Evolutionary conservation across 2,797 vertebrate species (phyloP), one percentile per base, ranked within the genome.

Genomic region (Arctocebus calabarensis): DNA sequence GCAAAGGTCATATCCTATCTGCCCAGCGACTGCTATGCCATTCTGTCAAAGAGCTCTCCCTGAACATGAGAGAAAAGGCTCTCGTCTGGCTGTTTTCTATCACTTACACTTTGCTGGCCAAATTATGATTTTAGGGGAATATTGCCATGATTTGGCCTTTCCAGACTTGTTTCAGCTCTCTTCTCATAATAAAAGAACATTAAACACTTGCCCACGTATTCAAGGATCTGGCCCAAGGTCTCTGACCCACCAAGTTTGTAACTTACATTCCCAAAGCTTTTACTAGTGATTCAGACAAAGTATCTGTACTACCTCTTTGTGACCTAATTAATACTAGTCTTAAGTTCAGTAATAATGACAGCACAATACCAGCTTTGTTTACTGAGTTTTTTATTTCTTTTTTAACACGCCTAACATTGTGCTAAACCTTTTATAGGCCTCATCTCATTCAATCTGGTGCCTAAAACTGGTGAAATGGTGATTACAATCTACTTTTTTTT

Each of bases 301-400:
- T 37, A 79, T 52, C n/a, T 37, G 73, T 62, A 77, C 34, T 32
- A 66, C 37, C 19, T 90, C n/a, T 82, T 82, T 89, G 48, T 37
- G 22, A 64, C 20, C 11, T 85, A 87, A 79, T 64, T 75, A 71
- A 84, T 62, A 83, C 55, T 75, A 81, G 57, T 85, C 19, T 52
- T 52, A 70, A 90, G 71, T 84, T 92, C 55, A 74, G 27, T 83
- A 93, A 73, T 27, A 89, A 71, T 43, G 40, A 78, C 17, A 91
- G 59, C 2, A 75, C 5, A 43, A 79, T 19, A 78, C 20, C 88
- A 92, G n/a, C 27, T 57, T 91, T 23, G 12, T 48, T 75, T 74
- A 66, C 48, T 64, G 68, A 70, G 68, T 10, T 20, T 34, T 37
- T 70, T 34, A 1, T 34, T 68, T 22, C 34, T 70, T 86, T 59